phyloP scores from a whole-genome alignment of 2,113 vertebrate genomes.

The Macquaria ambigua region DNA sequence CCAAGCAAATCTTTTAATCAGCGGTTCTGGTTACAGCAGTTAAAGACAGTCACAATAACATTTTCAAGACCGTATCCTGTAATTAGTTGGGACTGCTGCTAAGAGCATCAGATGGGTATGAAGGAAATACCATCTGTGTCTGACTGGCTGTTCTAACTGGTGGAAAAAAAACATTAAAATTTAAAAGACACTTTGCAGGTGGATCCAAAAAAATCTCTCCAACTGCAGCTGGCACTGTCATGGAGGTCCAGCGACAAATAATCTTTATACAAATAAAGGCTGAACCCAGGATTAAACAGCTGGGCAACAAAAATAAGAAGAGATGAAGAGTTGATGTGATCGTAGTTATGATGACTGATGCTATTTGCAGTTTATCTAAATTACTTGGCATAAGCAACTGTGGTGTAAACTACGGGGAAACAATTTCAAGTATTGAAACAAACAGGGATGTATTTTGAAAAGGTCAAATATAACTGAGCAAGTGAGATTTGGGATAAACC shows the following conservation, averaged over 20 bases:
- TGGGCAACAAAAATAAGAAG: neutral
- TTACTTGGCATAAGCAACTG: no score
- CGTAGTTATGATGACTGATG: neutral
- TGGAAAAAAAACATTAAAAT: no score
- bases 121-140: neutral
- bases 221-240: neutral
- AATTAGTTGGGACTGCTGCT: constrained; percentile 5
- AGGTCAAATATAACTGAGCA: neutral
- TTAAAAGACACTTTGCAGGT: neutral
- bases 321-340: neutral
- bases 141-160: neutral
- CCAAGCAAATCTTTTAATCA: neutral
- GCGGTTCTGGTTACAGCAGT: neutral
- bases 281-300: neutral
- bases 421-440: neutral
- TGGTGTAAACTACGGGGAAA: neutral
- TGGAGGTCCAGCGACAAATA: neutral
- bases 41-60: neutral
- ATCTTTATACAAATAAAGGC: neutral
- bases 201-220: neutral
- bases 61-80: neutral
- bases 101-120: neutral
- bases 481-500: neutral
- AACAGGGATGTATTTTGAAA: neutral
- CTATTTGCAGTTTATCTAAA: neutral